Evolutionary conservation across 2,113 vertebrate species (phyloP).

Genomic region (pig (Sus scrofa)): T2T-Sscrofa CM000814.6:12566501-12567000

Average conservation of each 20-base stretch:
- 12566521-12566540: background rate
- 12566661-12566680: background rate
- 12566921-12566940: background rate
- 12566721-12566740: background rate
- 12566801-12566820: background rate
- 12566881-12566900: constrained; percentile 32
- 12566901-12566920: background rate
- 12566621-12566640: background rate
- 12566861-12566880: background rate
- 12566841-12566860: background rate
- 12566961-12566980: background rate
- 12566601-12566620: background rate
- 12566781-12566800: background rate
- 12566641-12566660: background rate
- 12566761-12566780: background rate
- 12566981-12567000: constrained; percentile 31
- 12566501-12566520: background rate
- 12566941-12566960: background rate
- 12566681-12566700: background rate
- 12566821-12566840: background rate
- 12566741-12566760: background rate
- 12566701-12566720: background rate
- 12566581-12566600: background rate
- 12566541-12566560: background rate
- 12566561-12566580: background rate